Evolutionary conservation across 2,113 vertebrate genomes (phyloP).

Genomic region (Rhea pennata): DNA sequence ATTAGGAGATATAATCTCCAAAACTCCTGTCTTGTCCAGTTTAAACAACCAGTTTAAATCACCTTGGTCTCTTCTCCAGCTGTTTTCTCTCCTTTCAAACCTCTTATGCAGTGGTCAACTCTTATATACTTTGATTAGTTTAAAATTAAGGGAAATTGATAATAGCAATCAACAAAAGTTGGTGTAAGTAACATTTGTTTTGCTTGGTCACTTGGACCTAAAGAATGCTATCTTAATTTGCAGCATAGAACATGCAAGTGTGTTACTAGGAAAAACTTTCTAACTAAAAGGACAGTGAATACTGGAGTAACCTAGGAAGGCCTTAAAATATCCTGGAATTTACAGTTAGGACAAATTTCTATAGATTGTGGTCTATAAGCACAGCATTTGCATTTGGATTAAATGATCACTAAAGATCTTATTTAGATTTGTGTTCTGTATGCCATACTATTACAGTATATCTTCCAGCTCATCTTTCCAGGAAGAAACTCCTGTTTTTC

Average conservation of each 20-base stretch:
- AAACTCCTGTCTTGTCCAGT: neutral
- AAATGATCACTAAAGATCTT: neutral
- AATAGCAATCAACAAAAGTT: neutral
- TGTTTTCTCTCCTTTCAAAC: neutral
- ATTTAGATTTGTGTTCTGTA: neutral
- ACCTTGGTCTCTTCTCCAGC: neutral
- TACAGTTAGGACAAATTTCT: neutral
- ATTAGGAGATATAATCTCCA: neutral
- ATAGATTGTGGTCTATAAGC: neutral
- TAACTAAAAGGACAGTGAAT: neutral
- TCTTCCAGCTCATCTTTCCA: neutral
- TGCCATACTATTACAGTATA: neutral
- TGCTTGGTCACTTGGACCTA: neutral
- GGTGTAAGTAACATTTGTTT: neutral
- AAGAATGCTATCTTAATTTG: neutral
- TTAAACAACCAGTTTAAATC: neutral
- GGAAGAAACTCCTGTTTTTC: neutral
- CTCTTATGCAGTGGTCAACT: neutral
- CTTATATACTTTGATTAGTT: neutral
- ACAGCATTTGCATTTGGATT: neutral
- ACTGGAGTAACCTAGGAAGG: neutral
- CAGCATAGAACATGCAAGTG: neutral
- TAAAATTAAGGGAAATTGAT: neutral
- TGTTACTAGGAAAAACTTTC: neutral
- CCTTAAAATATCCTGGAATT: neutral